Percentiles rank a stretch among this genome's conserved stretches.
These are phyloP conservation scores for Mellivora capensis DNA, from an alignment of 2,113 vertebrate species.

Conservation along the genomic window DNA sequence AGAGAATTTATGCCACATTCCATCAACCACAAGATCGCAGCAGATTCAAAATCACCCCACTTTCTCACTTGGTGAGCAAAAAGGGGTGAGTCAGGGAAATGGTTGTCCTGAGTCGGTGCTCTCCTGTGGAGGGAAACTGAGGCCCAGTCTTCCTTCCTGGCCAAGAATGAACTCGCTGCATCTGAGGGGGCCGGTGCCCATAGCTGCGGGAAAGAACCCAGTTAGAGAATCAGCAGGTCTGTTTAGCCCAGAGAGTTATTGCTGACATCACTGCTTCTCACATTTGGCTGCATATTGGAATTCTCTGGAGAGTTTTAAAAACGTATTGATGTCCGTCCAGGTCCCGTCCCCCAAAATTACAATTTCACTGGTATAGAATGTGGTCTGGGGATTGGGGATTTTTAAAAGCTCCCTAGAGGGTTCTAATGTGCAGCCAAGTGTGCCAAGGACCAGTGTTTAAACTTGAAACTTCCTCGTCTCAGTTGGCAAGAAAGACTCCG, in stretches of 20 bases:
- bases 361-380: background rate
- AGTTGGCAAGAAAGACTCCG: background rate
- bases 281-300: background rate
- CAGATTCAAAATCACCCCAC: background rate
- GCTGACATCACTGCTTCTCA: background rate
- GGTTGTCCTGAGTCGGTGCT: background rate
- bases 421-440: background rate
- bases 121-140: background rate
- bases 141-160: background rate
- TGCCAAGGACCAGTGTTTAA: background rate
- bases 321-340: background rate
- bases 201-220: background rate
- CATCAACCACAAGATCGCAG: background rate
- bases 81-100: background rate
- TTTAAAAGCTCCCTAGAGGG: background rate
- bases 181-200: rapidly evolving
- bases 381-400: background rate
- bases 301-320: background rate
- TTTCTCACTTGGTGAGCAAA: background rate
- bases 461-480: background rate
- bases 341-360: background rate
- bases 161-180: rapidly evolving
- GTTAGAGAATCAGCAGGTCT: background rate
- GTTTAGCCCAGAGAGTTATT: background rate
- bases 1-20: background rate